Evolutionary conservation across 2,113 vertebrate genomes (phyloP).

Genomic region (Dryoscopus gambensis): DNA sequence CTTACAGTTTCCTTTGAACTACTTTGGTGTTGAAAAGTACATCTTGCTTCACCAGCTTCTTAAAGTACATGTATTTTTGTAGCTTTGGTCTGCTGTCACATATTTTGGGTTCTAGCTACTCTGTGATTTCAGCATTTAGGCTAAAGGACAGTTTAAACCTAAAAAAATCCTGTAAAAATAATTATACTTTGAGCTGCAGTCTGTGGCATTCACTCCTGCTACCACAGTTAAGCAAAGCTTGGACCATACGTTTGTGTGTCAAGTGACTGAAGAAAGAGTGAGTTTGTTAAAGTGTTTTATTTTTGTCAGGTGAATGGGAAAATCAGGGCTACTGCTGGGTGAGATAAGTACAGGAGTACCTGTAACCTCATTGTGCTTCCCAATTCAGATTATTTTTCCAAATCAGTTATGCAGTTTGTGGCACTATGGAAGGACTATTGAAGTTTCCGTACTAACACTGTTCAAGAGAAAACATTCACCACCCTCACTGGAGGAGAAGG

Average conservation of each 20-base stretch:
- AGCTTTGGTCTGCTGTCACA: background rate
- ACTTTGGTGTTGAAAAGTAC: background rate
- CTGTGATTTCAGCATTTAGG: background rate
- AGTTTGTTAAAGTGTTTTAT: background rate
- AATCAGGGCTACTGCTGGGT: background rate
- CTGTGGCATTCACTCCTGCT: background rate
- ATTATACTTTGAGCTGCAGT: background rate
- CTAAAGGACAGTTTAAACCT: background rate
- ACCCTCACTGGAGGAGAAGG: background rate
- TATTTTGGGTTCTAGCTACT: background rate
- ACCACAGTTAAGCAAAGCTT: background rate
- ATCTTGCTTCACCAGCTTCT: background rate
- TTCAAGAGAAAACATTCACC: background rate
- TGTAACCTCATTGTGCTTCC: background rate
- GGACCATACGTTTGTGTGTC: accelerated
- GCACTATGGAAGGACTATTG: background rate
- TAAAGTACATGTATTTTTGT: background rate
- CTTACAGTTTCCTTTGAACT: background rate
- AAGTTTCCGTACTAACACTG: background rate
- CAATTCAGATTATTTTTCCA: background rate
- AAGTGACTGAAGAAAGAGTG: background rate
- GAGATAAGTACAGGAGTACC: background rate
- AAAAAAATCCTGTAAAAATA: background rate
- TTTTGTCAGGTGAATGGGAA: background rate
- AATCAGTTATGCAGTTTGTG: background rate